Evolutionary conservation across 1,140 invertebrate genomes (phyloP), one percentile per base, ranked within the genome.

Genomic region (Hylaeus volcanicus): DNA sequence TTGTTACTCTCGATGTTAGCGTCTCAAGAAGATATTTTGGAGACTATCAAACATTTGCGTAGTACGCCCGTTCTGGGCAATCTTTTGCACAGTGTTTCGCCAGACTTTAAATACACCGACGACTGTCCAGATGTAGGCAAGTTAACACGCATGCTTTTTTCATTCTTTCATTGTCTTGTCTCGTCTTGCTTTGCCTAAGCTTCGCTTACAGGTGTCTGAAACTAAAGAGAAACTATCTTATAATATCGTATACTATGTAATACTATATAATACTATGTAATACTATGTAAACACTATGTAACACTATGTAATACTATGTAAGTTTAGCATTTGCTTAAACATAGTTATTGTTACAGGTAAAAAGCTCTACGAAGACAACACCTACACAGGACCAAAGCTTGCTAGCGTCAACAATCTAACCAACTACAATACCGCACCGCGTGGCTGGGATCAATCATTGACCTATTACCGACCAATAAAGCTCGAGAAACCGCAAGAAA

Each of bases 351-450:
- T 86, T 83, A 5, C 81, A 93, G 92, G 89, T 55, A 81, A 81
- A 5, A 92, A 92, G 77, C 64, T 90, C 6, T 83, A 86, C 72
- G 89, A 91, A 6, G 74, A 74, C 26, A 84, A 86, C 26, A 89
- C 82, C n/a, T 93, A 92, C 63, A 86, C 88, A 43, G 93, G 93
- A 9, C 92, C 93, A 41, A 93, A 92, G 77, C 86, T 93, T 8
- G 87, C 90, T 11, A 94, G 93, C 55, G 92, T 93, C 58, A 90
- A 93, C 58, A 92, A 90, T 60, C 58, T 94, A 79, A 90, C 92
- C 56, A 97, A 96, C 84, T 97, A 97, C 90, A 97, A 97, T 84
- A 97, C 96, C 1, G 96, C 96, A 45, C 96, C 97, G n/a, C 94
- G 96, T 73, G 96, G 96, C 6, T 97, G 97, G 97, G 94, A 95